phyloP scores from a whole-genome alignment of 2,888 invertebrate species.

The Minunthozetes semirufus region DNA sequence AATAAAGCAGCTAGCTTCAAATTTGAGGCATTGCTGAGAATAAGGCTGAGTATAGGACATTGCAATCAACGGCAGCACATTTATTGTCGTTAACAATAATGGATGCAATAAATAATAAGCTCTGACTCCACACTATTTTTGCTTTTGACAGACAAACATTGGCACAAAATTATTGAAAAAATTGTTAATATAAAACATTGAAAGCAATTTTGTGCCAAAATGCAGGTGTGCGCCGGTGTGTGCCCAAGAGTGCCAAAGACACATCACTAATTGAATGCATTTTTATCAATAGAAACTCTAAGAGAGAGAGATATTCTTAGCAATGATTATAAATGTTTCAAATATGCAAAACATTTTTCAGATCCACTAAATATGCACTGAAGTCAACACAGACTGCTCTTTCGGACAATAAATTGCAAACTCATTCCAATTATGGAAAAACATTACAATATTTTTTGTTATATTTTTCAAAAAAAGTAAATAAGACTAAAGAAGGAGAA shows the following conservation, averaged over 20 bases:
- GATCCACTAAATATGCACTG: too few species aligned
- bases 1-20: background rate
- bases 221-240: slow-evolving; percentile 19
- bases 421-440: slow-evolving; percentile 6
- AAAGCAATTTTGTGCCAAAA: background rate
- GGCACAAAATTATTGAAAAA: background rate
- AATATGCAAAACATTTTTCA: background rate
- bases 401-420: slow-evolving; percentile 2
- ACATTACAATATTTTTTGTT: background rate
- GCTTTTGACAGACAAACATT: background rate
- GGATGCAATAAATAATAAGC: slow-evolving; percentile 28
- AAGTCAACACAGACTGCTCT: too few species aligned
- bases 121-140: slow-evolving; percentile 18
- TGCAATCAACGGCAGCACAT: slow-evolving; percentile 24
- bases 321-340: background rate
- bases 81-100: slow-evolving; percentile 31
- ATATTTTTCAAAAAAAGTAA: background rate
- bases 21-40: too few species aligned
- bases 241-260: too few species aligned
- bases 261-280: background rate
- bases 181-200: slow-evolving; percentile 17
- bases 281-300: background rate
- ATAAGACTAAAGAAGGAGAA: background rate
- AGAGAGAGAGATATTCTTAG: background rate
- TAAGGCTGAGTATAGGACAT: background rate